phyloP scores from a whole-genome alignment of 2,113 vertebrate species.

The Crotalus horridus region DNA sequence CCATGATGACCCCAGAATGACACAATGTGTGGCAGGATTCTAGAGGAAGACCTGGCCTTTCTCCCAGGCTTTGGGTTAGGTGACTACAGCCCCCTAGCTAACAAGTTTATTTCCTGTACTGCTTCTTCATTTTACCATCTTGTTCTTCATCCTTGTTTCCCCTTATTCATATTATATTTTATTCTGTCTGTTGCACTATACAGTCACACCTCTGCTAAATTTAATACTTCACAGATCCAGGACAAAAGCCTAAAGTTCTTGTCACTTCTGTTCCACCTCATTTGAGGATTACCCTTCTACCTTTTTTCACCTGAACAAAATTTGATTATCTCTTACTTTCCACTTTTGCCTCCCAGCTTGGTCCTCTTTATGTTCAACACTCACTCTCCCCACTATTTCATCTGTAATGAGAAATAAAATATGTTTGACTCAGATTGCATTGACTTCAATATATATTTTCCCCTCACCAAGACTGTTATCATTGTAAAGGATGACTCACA shows the following conservation, averaged over 20 bases:
- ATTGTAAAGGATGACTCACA: constrained; percentile 5
- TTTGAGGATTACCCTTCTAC: constrained; percentile 3
- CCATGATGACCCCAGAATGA: not conserved
- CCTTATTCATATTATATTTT: not conserved
- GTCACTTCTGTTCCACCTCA: not conserved
- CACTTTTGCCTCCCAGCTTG: not conserved
- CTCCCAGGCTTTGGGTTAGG: not conserved
- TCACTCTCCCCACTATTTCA: not conserved
- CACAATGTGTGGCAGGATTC: not conserved
- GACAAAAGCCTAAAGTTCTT: not conserved
- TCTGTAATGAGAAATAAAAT: constrained; percentile 6
- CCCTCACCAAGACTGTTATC: not conserved
- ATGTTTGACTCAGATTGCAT: constrained; percentile 8
- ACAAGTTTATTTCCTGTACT: not conserved
- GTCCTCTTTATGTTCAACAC: not conserved
- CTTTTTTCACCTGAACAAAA: constrained; percentile 13
- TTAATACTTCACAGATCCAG: not conserved
- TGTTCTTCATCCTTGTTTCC: not conserved
- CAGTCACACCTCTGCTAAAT: not conserved
- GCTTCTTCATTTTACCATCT: not conserved
- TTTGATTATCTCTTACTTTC: constrained; percentile 1
- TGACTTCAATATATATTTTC: not conserved
- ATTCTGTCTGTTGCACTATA: not conserved
- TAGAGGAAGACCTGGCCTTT: not conserved
- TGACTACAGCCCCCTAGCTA: not conserved